phyloP scores from a whole-genome alignment of 2,113 vertebrate species.

The Lophotis ruficrista region DNA sequence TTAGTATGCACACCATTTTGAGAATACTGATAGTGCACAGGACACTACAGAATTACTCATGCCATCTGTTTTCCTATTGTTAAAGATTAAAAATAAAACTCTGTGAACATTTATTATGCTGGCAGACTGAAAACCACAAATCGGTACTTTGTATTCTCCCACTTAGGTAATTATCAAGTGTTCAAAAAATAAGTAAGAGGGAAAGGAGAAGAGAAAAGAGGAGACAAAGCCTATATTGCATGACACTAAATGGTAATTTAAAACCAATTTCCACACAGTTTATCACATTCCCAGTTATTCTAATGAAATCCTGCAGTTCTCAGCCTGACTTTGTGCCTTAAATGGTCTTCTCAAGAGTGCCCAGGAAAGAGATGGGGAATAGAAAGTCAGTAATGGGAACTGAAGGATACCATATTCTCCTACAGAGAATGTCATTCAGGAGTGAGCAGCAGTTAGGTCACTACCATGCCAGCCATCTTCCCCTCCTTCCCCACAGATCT shows the following conservation, averaged over 20 bases:
- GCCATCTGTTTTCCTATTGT: slow-evolving; percentile 56
- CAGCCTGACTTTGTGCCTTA: background rate
- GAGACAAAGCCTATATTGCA: background rate
- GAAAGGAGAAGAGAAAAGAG: background rate
- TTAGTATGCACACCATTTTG: background rate
- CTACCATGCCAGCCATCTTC: background rate
- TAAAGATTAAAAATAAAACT: slow-evolving; percentile 17
- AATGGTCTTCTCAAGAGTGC: background rate
- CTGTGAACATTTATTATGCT: slow-evolving; percentile 14
- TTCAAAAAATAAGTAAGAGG: background rate
- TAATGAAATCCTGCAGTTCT: background rate
- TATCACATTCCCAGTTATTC: background rate
- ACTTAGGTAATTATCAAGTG: slow-evolving; percentile 17
- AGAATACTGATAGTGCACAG: background rate
- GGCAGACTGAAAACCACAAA: slow-evolving; percentile 17
- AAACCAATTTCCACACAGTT: background rate
- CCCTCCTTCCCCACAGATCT: background rate
- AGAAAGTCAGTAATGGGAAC: background rate
- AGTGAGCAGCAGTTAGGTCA: background rate
- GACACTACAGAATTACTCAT: background rate
- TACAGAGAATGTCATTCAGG: background rate
- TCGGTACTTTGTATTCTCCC: background rate
- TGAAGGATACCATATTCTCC: background rate
- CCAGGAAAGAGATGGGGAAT: background rate
- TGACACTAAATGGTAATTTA: background rate